phyloP scores from a whole-genome alignment of 2,113 vertebrate species.

The Syrmaticus mikado region DNA sequence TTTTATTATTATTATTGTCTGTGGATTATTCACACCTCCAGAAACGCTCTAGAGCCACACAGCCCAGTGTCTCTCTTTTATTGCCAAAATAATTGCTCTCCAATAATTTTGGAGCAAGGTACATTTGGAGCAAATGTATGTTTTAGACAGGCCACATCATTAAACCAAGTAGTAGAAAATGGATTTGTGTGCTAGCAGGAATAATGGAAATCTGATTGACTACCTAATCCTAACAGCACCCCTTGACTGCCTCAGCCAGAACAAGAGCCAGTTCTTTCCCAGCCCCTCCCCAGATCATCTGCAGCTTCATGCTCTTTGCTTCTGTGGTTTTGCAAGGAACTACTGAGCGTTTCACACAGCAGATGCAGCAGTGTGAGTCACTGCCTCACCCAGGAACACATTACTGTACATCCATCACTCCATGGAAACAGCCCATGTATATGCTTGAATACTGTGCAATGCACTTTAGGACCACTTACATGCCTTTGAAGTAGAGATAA shows the following conservation, averaged over 20 bases:
- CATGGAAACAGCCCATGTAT: conserved; percentile 15
- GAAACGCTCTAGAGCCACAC: neutral
- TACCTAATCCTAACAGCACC: neutral
- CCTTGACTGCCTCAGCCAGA: neutral
- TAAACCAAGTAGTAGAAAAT: neutral
- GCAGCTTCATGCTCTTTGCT: neutral
- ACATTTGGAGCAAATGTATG: neutral
- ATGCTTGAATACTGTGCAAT: neutral
- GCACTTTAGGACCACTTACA: neutral
- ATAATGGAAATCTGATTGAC: neutral
- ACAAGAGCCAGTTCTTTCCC: neutral
- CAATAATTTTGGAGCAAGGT: neutral
- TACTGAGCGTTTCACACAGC: conserved; percentile 12
- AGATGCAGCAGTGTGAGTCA: conserved; percentile 38
- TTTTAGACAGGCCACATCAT: neutral
- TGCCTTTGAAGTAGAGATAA: neutral
- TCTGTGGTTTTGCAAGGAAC: neutral
- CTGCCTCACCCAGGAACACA: neutral
- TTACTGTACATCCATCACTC: neutral
- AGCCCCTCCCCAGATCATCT: neutral
- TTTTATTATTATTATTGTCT: neutral
- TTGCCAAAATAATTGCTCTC: neutral
- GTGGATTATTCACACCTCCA: neutral
- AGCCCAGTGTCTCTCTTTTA: neutral
- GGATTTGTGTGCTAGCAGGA: neutral